Evolutionary conservation across 2,888 invertebrate species (phyloP).

Genomic region (Eremobia ochroleuca): DNA sequence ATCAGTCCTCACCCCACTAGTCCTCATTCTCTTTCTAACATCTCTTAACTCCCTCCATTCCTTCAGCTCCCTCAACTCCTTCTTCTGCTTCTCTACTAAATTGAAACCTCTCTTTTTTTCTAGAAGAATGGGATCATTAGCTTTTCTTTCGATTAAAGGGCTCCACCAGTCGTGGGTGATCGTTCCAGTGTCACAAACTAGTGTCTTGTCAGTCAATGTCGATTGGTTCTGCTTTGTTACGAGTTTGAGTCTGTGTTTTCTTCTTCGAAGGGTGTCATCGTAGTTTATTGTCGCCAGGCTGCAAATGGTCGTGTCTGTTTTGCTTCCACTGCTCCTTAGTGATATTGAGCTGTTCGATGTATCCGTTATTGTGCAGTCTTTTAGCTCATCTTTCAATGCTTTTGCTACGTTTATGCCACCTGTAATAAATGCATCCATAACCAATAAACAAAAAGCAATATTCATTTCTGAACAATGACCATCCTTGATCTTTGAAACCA

Average conservation of each 20-base stretch:
- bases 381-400: not conserved
- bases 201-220: constrained; percentile 71
- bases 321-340: constrained; percentile 52
- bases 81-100: constrained; percentile 52
- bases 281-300: constrained; percentile 70
- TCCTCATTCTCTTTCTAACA: constrained; percentile 42
- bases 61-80: constrained; percentile 38
- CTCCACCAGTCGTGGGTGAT: constrained; percentile 83
- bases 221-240: constrained; percentile 74
- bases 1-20: constrained; percentile 66
- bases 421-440: too few species aligned
- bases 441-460: too few species aligned
- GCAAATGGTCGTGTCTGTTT: constrained; percentile 74
- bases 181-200: constrained; percentile 75
- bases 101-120: constrained; percentile 53
- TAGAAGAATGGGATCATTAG: constrained; percentile 29
- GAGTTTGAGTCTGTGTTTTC: constrained; percentile 52
- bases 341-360: constrained; percentile 40
- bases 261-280: constrained; percentile 44
- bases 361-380: constrained; percentile 15
- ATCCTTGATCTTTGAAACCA: too few species aligned
- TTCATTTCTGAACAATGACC: too few species aligned
- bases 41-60: constrained; percentile 48
- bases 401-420: not conserved
- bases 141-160: constrained; percentile 77